Evolutionary conservation across 1,140 invertebrate species (phyloP).

Genomic region (Amyelois transitella): DNA sequence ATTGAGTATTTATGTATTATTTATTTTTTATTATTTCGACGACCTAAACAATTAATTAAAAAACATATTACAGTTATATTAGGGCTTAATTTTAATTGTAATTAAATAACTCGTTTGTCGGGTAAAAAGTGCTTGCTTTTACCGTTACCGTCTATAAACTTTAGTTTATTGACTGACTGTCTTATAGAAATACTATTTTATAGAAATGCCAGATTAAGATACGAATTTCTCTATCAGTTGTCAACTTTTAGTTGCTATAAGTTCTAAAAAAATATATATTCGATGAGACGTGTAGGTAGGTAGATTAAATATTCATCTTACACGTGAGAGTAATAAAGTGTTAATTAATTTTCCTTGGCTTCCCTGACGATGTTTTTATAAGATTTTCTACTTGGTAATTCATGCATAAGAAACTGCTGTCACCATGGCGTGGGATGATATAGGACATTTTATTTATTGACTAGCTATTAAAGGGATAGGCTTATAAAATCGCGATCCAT

Average conservation of each 20-base stretch:
- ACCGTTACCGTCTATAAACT: not conserved
- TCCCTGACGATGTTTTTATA: slow-evolving; percentile 36
- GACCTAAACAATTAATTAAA: not conserved
- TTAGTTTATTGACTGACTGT: not conserved
- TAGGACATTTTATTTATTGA: slow-evolving; percentile 1
- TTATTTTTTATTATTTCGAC: not conserved
- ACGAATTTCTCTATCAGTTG: too few relatives aligned
- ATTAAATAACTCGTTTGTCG: not conserved
- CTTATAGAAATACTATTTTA: too few relatives aligned
- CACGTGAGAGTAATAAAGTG: not conserved
- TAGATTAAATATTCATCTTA: too few relatives aligned
- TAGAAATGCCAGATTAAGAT: too few relatives aligned
- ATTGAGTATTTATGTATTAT: not conserved
- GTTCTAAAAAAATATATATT: too few relatives aligned
- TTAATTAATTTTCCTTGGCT: slow-evolving; percentile 39
- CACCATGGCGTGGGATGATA: slow-evolving; percentile 13
- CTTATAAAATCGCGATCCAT: too few relatives aligned
- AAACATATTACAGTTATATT: not conserved
- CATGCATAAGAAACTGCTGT: slow-evolving; percentile 42
- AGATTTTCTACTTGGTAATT: slow-evolving; percentile 49
- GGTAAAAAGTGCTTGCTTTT: not conserved
- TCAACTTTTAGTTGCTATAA: too few relatives aligned
- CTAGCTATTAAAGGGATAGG: not conserved
- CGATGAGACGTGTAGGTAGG: too few relatives aligned
- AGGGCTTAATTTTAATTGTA: slow-evolving; percentile 3